Evolutionary conservation across 1,140 invertebrate species (phyloP).

Genomic region (Paraescarpia echinospica): DNA sequence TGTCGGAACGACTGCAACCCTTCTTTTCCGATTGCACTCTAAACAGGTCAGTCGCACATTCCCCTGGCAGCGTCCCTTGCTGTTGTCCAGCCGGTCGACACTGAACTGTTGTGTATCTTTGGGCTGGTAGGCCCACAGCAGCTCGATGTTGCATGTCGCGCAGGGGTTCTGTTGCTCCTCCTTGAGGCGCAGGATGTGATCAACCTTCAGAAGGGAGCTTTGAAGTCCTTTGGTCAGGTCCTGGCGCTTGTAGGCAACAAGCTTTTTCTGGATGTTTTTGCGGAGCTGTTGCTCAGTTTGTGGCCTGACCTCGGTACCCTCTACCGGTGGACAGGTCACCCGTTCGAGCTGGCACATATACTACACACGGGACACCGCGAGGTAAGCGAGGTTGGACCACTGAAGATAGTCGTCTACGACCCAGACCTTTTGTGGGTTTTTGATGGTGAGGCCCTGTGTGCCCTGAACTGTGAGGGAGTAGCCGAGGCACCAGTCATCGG

Average conservation of each 20-base stretch:
- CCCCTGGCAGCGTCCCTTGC: too few relatives aligned
- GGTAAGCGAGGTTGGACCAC: slow-evolving; percentile 27
- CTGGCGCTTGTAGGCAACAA: neutral
- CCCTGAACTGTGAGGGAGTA: neutral
- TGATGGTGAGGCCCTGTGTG: slow-evolving; percentile 26
- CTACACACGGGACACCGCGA: neutral
- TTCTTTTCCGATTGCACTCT: too few relatives aligned
- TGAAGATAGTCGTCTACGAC: slow-evolving; percentile 29
- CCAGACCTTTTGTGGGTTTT: slow-evolving; percentile 27
- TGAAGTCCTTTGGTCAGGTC: too few relatives aligned
- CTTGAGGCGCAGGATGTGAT: too few relatives aligned
- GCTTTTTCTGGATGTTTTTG: neutral
- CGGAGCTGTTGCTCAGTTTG: neutral
- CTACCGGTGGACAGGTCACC: slow-evolving; percentile 5
- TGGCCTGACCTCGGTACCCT: neutral
- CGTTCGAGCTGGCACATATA: neutral
- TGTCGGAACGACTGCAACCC: too few relatives aligned
- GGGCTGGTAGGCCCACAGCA: too few relatives aligned
- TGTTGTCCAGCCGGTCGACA: too few relatives aligned
- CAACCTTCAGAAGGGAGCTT: too few relatives aligned
- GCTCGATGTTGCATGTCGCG: too few relatives aligned
- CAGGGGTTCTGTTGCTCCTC: too few relatives aligned
- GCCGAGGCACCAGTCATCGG: neutral
- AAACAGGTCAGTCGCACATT: too few relatives aligned
- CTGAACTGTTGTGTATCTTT: too few relatives aligned